Base-by-base conservation (phyloP, 1,140 invertebrate genomes). In the Formica exsecta region DNA sequence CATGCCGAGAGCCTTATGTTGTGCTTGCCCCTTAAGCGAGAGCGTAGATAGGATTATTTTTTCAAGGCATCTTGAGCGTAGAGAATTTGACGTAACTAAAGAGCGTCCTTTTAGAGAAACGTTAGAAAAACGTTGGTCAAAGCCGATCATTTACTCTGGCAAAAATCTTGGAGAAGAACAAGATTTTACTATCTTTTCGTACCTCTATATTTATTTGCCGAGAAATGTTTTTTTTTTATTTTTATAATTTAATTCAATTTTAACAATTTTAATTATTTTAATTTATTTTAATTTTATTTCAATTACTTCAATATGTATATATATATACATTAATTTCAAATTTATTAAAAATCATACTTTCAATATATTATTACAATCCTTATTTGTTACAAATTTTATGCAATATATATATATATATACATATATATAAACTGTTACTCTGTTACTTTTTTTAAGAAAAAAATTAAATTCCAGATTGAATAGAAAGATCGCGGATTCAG, bases 11-110 rank as follows among this genome's bases (percentile, higher is more conserved):
- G 22, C 16, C 57, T 80, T 70, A 32, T 51, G 8, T 48, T 29
- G 54, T 29, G 16, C 3, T 54, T 22, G 59, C 36, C 48, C 16
- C n/a, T 79, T 73, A 16, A 80, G 36, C n/a, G 57, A 51, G n/a
- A 76, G 32, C 41, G 48, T 11, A 44, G 2, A 22, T 29, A 62
- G 70, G n/a, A 83, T 83, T 83, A 61, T 83, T 83, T 85, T 87
- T 64, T 59, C 65, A 57, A 32, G 22, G 41, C 7, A 16, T 38
- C n/a, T 32, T 7, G 22, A 71, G 22, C 25, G 16, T 44, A n/a
- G 29, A n/a, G 38, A 54, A 57, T 65, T 64, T 32, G 16, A 75
- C 64, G 29, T 32, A 11, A 25, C 61, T 65, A 71, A 65, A 61
- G 64, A 61, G 19, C 48, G 22, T 22, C 19, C 48, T 38, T 66